Conservation (phyloP, 1,140 invertebrate genomes). For the Drosophila neocordata region DNA sequence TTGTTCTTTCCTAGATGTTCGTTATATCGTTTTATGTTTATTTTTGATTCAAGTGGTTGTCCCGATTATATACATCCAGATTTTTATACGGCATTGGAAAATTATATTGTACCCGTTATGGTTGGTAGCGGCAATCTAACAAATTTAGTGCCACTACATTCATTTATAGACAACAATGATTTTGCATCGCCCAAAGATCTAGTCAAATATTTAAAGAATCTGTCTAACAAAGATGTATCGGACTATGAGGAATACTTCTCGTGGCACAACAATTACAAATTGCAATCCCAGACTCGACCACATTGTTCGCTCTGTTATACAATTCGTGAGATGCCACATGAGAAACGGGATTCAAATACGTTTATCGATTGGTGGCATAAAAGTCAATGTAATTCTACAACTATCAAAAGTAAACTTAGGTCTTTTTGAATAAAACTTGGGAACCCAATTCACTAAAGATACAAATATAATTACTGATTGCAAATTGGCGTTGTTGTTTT, state of each 20-base stretch:
- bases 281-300: conserved; percentile 22
- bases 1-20: conserved; percentile 34
- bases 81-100: conserved; percentile 36
- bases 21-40: conserved; percentile 53
- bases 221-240: background rate
- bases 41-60: conserved; percentile 52
- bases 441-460: background rate
- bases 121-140: conserved; percentile 44
- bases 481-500: conserved; percentile 60
- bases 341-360: conserved; percentile 2
- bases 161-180: conserved; percentile 37
- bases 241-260: conserved; percentile 44
- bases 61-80: conserved; percentile 52
- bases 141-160: conserved; percentile 32
- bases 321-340: background rate
- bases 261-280: conserved; percentile 49
- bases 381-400: conserved; percentile 38
- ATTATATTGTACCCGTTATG: conserved; percentile 52
- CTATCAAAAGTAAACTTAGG: background rate
- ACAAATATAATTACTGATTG: conserved; percentile 68
- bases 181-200: conserved; percentile 34
- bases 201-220: conserved; percentile 11
- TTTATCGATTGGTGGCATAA: conserved; percentile 53
- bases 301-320: conserved; percentile 47
- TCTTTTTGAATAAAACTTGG: conserved; percentile 1